These are phyloP conservation scores for Sarcophaga variegata DNA, from an alignment of 2,888 invertebrate species.

Conservation along the genomic window DNA sequence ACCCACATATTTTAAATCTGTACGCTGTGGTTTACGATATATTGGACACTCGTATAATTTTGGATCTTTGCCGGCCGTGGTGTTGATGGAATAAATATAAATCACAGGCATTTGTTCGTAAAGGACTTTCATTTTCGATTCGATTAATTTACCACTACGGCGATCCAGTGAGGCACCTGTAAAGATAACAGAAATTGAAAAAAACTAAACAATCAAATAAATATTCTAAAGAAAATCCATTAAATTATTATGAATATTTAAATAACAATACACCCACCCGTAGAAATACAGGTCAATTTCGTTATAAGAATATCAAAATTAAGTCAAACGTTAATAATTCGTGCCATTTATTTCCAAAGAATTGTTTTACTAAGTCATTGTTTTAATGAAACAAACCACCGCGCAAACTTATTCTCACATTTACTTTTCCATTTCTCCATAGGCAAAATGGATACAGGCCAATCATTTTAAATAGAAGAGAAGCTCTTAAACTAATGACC, in stretches of 20 bases:
- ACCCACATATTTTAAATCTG: constrained; percentile 97
- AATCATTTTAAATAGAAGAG: constrained; percentile 17
- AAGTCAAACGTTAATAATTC: constrained; percentile 56
- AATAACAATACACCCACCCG: neutral
- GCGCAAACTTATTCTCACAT: neutral
- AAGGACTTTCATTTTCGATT: constrained; percentile 95
- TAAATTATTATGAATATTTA: constrained; percentile 18
- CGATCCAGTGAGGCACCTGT: constrained; percentile 92
- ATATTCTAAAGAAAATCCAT: constrained; percentile 26
- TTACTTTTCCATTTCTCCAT: constrained; percentile 18
- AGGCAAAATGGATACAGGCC: neutral
- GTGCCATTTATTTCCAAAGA: constrained; percentile 6
- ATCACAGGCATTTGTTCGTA: constrained; percentile 98
- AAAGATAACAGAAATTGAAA: constrained; percentile 41
- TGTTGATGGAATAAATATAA: constrained; percentile 97
- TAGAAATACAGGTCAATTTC: neutral
- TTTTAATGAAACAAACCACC: constrained; percentile 13
- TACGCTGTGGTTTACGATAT: constrained; percentile 96
- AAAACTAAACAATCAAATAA: constrained; percentile 30
- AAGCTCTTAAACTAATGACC: constrained; percentile 53
- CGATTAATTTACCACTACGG: constrained; percentile 92
- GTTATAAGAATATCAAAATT: constrained; percentile 24
- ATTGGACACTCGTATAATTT: constrained; percentile 97
- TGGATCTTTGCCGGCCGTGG: constrained; percentile 95
- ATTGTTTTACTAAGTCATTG: constrained; percentile 14